Conservation (phyloP, 2,888 invertebrate species). For the Epinotia ramella region DNA sequence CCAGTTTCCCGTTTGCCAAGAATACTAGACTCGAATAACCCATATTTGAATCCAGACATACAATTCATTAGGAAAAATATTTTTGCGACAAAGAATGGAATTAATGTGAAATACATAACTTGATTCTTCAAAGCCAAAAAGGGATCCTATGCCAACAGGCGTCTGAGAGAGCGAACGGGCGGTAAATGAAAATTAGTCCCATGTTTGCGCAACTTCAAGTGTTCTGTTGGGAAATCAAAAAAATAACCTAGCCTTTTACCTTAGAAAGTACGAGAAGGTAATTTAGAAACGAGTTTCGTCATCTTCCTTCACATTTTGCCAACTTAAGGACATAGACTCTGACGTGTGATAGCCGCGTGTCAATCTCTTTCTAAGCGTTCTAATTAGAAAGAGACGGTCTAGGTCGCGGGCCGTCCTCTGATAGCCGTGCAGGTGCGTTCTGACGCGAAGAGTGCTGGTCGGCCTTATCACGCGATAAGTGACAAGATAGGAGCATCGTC, state of each 20-base stretch:
- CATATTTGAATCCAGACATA: neutral
- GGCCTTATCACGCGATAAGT: too few relatives aligned
- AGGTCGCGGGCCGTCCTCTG: too few relatives aligned
- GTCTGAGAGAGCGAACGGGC: slow-evolving; percentile 7
- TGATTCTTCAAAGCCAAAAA: neutral
- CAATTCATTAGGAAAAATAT: neutral
- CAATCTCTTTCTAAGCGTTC: too few relatives aligned
- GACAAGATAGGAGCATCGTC: too few relatives aligned
- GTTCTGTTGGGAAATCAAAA: slow-evolving; percentile 41
- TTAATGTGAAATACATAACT: neutral
- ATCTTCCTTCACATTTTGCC: neutral
- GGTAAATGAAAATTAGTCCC: slow-evolving; percentile 39
- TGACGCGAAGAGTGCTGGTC: too few relatives aligned
- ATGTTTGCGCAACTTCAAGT: slow-evolving; percentile 36
- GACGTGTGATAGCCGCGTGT: too few relatives aligned
- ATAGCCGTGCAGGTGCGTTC: too few relatives aligned
- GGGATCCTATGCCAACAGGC: neutral
- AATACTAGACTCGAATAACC: neutral
- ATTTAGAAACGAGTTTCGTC: slow-evolving; percentile 5
- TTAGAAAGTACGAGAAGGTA: slow-evolving; percentile 11
- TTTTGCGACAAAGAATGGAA: neutral
- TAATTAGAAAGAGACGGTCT: too few relatives aligned
- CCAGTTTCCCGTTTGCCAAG: neutral
- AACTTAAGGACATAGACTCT: neutral
- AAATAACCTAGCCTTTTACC: slow-evolving; percentile 13